Evolutionary conservation across 2,797 vertebrate genomes (phyloP).

Genomic region (Taeniopygia guttata): DNA sequence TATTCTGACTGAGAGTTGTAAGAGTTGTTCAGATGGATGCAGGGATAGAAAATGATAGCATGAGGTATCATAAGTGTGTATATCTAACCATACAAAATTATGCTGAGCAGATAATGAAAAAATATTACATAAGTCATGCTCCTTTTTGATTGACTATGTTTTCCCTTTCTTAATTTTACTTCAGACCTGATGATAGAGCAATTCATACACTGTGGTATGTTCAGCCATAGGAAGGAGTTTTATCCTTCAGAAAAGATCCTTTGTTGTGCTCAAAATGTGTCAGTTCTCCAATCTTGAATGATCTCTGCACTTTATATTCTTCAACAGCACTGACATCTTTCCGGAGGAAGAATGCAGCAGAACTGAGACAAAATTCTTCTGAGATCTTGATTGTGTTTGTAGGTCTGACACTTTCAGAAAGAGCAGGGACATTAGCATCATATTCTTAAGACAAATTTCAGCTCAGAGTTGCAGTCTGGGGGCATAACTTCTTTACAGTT

Average conservation of each 20-base stretch:
- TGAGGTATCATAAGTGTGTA: not conserved
- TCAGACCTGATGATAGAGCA: not conserved
- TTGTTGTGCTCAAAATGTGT: not conserved
- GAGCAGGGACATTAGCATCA: not conserved
- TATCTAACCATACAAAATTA: not conserved
- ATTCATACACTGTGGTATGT: not conserved
- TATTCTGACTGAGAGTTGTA: not conserved
- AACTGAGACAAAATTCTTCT: not conserved
- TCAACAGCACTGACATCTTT: not conserved
- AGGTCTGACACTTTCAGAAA: not conserved
- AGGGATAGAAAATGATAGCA: not conserved
- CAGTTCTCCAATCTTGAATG: not conserved
- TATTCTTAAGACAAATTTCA: constrained; percentile 18
- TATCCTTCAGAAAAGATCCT: not conserved
- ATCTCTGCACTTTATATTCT: not conserved
- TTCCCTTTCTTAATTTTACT: not conserved
- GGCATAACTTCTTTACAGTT: not conserved
- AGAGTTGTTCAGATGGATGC: not conserved
- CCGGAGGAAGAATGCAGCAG: not conserved
- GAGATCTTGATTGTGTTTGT: not conserved
- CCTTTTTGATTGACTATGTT: not conserved
- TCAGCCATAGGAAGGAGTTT: not conserved
- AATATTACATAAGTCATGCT: not conserved
- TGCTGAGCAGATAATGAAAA: not conserved
- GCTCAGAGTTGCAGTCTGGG: not conserved